Evolutionary conservation across 1,140 invertebrate genomes (phyloP).

Genomic region (Charaxes varanes): DNA sequence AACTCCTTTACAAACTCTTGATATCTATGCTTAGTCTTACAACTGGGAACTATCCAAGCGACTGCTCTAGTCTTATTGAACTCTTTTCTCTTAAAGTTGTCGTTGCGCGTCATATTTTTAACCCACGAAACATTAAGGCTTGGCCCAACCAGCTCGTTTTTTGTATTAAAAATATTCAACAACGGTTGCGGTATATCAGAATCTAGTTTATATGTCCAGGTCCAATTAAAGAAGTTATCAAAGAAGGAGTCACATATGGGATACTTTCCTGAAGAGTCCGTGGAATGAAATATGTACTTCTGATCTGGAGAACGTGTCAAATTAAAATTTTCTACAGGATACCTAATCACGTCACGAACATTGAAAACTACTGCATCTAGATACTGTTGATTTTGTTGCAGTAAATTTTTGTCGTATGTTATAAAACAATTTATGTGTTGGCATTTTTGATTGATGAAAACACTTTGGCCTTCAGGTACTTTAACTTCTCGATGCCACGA

Average conservation of each 20-base stretch:
- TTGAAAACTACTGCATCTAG: conserved; percentile 51
- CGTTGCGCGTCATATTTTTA: conserved; percentile 30
- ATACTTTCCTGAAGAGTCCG: conserved; percentile 34
- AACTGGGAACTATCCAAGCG: conserved; percentile 45
- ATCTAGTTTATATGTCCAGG: conserved; percentile 52
- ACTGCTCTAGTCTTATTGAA: conserved; percentile 42
- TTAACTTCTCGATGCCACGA: conserved; percentile 5
- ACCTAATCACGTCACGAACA: conserved; percentile 26
- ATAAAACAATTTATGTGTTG: conserved; percentile 47
- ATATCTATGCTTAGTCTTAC: conserved; percentile 38
- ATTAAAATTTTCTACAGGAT: conserved; percentile 22
- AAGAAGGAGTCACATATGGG: conserved; percentile 40
- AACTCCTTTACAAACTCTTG: conserved; percentile 43
- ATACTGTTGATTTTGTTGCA: conserved; percentile 29
- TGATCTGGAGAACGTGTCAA: conserved; percentile 39
- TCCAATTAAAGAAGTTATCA: conserved; percentile 54
- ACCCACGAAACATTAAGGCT: conserved; percentile 35
- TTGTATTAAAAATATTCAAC: conserved; percentile 36
- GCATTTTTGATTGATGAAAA: conserved; percentile 53
- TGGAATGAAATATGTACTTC: conserved; percentile 45
- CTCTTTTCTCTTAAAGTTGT: conserved; percentile 24
- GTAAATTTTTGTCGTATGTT: conserved; percentile 35
- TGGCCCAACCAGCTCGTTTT: conserved; percentile 42
- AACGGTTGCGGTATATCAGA: conserved; percentile 54
- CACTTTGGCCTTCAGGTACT: conserved; percentile 28